These are phyloP conservation scores for Ophion costatus DNA, from an alignment of 2,888 invertebrate species.

Conservation along the genomic window DNA sequence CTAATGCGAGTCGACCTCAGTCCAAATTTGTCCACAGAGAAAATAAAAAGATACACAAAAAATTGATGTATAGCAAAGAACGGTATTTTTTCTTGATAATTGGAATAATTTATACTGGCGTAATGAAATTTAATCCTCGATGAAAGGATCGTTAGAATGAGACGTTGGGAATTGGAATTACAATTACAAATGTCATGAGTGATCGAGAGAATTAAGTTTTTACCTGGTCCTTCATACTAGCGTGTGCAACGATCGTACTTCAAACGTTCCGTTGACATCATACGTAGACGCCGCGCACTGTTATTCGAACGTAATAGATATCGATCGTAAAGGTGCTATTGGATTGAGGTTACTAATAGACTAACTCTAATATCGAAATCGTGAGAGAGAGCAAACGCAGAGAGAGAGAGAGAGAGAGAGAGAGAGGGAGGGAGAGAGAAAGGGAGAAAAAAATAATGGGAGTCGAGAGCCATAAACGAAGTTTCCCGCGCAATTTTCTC, in stretches of 20 bases:
- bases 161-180: not conserved
- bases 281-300: constrained; percentile 2
- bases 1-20: not conserved
- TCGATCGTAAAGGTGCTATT: constrained; percentile 28
- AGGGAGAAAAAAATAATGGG: too few relatives aligned
- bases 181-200: not conserved
- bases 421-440: not conserved
- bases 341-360: constrained; percentile 25
- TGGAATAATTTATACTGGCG: not conserved
- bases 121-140: not conserved
- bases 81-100: not conserved
- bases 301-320: constrained; percentile 26
- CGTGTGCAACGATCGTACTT: constrained; percentile 32
- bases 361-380: constrained; percentile 21
- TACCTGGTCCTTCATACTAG: not conserved
- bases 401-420: not conserved
- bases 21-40: not conserved
- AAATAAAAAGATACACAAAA: not conserved
- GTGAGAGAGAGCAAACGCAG: too few relatives aligned
- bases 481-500: constrained; percentile 23
- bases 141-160: not conserved
- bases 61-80: not conserved
- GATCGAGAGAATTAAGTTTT: not conserved
- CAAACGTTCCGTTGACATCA: constrained; percentile 23
- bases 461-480: not conserved